phyloP scores from a whole-genome alignment of 2,113 vertebrate species.

The Cheirogaleus medius region DNA sequence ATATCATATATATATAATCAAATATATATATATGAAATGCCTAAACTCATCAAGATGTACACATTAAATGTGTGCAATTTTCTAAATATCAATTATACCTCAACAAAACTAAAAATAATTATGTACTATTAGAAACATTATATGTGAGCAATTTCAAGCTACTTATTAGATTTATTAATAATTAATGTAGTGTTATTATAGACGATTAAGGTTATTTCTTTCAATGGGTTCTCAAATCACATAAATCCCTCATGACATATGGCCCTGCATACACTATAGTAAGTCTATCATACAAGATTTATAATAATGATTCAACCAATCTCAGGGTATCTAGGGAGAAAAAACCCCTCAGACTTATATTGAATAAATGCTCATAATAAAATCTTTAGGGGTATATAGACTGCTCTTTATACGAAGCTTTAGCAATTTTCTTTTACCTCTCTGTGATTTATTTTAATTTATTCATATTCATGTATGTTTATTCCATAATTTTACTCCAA shows the following conservation, averaged over 20 bases:
- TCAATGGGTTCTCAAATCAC: constrained; percentile 84
- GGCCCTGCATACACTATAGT: constrained; percentile 61
- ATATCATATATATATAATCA: neutral
- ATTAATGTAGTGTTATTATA: constrained; percentile 87
- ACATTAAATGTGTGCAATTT: neutral
- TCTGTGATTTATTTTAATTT: neutral
- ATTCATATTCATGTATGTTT: neutral
- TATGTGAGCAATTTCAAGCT: constrained; percentile 85
- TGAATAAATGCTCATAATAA: constrained; percentile 36
- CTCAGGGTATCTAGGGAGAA: constrained; percentile 36
- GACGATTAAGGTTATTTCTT: constrained; percentile 86
- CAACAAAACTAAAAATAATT: neutral
- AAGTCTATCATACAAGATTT: constrained; percentile 68
- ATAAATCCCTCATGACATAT: constrained; percentile 85
- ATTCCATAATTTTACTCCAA: constrained; percentile 40
- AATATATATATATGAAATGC: neutral
- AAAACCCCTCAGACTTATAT: neutral
- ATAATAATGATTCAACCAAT: constrained; percentile 76
- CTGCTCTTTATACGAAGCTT: neutral
- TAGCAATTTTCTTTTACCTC: neutral
- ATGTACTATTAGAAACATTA: constrained; percentile 79
- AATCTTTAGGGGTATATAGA: neutral
- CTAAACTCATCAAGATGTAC: neutral
- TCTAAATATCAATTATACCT: neutral
- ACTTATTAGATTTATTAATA: constrained; percentile 86